A percentile compares a stretch with the other conserved stretches of the same genome.
phyloP scores from a whole-genome alignment of 2,888 invertebrate species.

The Kuschelorhynchus macadamiae region DNA sequence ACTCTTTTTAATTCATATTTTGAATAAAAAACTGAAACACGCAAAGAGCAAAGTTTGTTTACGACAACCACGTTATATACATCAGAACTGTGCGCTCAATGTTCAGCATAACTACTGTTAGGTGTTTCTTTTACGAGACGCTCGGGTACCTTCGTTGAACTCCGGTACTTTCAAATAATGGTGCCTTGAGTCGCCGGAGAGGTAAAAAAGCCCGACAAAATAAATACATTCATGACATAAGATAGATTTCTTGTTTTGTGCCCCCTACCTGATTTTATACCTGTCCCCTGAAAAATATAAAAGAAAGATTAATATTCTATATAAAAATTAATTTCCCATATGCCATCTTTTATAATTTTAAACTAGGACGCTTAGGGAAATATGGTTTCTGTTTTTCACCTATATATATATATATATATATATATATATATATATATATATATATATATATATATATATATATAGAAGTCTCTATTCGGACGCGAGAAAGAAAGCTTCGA shows the following conservation, averaged over 20 bases:
- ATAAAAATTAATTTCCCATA: too few species aligned
- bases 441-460: too few species aligned
- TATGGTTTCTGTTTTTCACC: too few species aligned
- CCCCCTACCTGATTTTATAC: conserved; percentile 35
- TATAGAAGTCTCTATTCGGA: too few species aligned
- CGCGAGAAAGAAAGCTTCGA: too few species aligned
- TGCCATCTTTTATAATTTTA: too few species aligned
- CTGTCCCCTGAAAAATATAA: too few species aligned
- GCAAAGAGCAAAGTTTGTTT: neutral
- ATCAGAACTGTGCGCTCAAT: neutral
- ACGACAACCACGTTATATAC: neutral
- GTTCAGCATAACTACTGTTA: conserved; percentile 16
- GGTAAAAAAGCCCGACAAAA: neutral
- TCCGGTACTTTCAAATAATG: conserved; percentile 35
- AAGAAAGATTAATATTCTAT: too few species aligned
- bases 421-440: too few species aligned
- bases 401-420: too few species aligned
- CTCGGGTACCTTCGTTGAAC: conserved; percentile 36
- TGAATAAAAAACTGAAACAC: neutral
- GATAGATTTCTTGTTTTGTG: conserved; percentile 24
- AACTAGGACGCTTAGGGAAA: too few species aligned
- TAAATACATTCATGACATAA: conserved; percentile 23
- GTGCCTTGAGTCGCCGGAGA: neutral
- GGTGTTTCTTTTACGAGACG: conserved; percentile 25
- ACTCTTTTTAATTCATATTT: too few species aligned